Base-by-base conservation (phyloP, 2,888 invertebrate species). In the Graphium colonna region DNA sequence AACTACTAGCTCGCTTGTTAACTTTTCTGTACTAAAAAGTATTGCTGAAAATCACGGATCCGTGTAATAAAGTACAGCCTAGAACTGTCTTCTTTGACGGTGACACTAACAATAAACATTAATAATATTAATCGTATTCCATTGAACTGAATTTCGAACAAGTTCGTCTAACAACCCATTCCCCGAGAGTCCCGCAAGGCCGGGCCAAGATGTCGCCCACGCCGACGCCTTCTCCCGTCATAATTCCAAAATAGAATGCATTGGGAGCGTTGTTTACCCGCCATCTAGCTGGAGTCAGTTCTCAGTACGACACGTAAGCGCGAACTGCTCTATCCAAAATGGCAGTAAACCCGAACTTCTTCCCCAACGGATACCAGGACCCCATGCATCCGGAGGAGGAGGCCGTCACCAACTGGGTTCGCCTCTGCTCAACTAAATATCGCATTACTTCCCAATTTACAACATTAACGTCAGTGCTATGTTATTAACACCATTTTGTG, bases 361-460 rank as follows among this genome's bases (percentile, higher is more conserved):
- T 88, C 80, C 89, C 89, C 73, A 89, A 89, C 69, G 89, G 89
- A 53, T 89, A 89, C 78, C 89, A 89, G 77, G 89, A 89, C 67
- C 79, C 87, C 62, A 84, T 81, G 80, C 88, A 89, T 72, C 88
- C 80, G 58, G 92, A 92, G 59, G 92, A 92, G 60, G 92, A 92
- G 76, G 87, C 87, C 56, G 91, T 91, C 69, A 80, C 84, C 67
- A 91, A 91, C 71, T 92, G 92, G 92, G 92, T 92, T 90, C 82
- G 91, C 55, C 39, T 58, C n/a, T n/a, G n/a, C n/a, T n/a, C 10
- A 21, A 21, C 21, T 21, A 21, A 21, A 18, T 9, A 44, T 44
- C 28, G 16, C 28, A 15, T 8, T 31, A 44, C 31, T 36, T 33
- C n/a, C n/a, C n/a, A n/a, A n/a, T n/a, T n/a, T n/a, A n/a, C n/a